phyloP scores from a whole-genome alignment of 2,113 vertebrate species.

The Cynoglossus semilaevis region DNA sequence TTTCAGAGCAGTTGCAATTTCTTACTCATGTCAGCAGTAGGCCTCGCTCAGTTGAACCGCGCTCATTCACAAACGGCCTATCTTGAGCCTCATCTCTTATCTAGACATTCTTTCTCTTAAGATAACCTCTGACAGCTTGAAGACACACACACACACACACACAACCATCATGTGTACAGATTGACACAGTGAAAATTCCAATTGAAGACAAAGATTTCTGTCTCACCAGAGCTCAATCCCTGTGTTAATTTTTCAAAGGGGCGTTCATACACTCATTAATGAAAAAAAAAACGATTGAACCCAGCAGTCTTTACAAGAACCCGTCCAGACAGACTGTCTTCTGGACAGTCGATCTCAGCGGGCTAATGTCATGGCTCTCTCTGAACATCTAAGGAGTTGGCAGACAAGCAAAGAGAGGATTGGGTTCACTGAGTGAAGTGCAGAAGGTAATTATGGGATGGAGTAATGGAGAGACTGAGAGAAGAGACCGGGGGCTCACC shows the following conservation, averaged over 20 bases:
- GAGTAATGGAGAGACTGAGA: slow-evolving; percentile 54
- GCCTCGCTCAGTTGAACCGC: neutral
- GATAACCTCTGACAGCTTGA: slow-evolving; percentile 49
- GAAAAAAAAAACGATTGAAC: slow-evolving; percentile 42
- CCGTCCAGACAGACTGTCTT: slow-evolving; percentile 52
- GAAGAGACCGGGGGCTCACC: slow-evolving; percentile 45
- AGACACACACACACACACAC: slow-evolving; percentile 43
- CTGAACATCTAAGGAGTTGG: slow-evolving; percentile 68
- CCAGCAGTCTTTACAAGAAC: slow-evolving; percentile 22
- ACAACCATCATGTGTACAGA: slow-evolving; percentile 34
- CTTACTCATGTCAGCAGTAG: slow-evolving; percentile 26
- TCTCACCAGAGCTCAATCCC: too few relatives aligned
- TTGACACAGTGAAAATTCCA: slow-evolving; percentile 6
- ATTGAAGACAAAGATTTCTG: too few relatives aligned
- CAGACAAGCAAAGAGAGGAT: slow-evolving; percentile 54
- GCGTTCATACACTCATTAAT: slow-evolving; percentile 12
- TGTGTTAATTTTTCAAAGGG: slow-evolving; percentile 2
- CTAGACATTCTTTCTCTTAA: slow-evolving; percentile 34
- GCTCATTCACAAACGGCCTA: slow-evolving; percentile 22
- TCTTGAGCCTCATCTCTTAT: slow-evolving; percentile 55
- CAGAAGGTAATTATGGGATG: slow-evolving; percentile 69
- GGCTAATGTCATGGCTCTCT: slow-evolving; percentile 60
- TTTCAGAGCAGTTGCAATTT: slow-evolving; percentile 44
- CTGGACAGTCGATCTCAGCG: slow-evolving; percentile 39
- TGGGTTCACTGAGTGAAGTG: slow-evolving; percentile 48